Conservation (phyloP, 2,113 vertebrate genomes). For the Okapia johnstoni region DNA sequence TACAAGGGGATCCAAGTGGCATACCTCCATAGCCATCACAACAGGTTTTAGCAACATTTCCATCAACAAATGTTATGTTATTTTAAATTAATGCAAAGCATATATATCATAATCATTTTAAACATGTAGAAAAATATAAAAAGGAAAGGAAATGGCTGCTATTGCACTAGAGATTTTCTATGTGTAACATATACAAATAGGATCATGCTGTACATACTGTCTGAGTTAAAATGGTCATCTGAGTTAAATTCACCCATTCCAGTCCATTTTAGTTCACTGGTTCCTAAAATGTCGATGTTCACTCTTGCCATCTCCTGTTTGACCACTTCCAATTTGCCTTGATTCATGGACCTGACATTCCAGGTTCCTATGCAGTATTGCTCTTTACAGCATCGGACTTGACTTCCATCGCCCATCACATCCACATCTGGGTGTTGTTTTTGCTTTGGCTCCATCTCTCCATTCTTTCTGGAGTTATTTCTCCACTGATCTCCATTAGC, state of each 20-base stretch:
- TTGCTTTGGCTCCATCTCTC: background rate
- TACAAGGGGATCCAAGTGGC: too few relatives aligned
- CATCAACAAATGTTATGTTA: background rate
- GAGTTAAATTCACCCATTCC: background rate
- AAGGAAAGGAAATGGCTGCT: background rate
- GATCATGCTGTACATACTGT: background rate
- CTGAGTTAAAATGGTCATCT: background rate
- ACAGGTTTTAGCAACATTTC: background rate
- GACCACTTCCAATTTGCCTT: background rate
- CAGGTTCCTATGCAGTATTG: background rate
- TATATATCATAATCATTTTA: background rate
- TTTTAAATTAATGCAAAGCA: background rate
- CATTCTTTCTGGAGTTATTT: background rate
- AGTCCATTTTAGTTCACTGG: background rate
- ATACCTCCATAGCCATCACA: background rate
- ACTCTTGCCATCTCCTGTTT: background rate
- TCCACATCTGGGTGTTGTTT: background rate
- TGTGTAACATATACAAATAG: background rate
- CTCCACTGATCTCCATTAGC: background rate
- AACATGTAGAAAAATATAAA: background rate
- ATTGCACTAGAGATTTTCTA: background rate
- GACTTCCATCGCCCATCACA: background rate
- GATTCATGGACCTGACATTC: background rate
- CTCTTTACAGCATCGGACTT: background rate
- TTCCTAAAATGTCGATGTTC: background rate